A percentile compares a stretch with the other conserved stretches of the same genome.
phyloP scores from a whole-genome alignment of 2,797 vertebrate species.

The Thamnophis elegans region DNA sequence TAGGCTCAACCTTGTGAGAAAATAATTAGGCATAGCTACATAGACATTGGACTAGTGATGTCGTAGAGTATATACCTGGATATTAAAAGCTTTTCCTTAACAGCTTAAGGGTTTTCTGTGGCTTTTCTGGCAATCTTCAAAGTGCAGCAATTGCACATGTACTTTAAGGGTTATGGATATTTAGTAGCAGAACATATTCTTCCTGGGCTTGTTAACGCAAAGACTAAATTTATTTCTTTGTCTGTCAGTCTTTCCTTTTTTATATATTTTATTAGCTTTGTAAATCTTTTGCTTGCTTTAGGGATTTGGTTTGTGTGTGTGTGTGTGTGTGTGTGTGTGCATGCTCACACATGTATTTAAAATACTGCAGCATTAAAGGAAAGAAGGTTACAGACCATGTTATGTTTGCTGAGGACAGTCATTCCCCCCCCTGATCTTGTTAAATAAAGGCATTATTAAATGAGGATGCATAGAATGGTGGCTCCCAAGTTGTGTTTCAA shows the following conservation, averaged over 20 bases:
- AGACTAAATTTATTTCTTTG: neutral
- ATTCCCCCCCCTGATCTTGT: conserved; percentile 48
- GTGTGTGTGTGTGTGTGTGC: conserved; percentile 46
- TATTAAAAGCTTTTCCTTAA: conserved; percentile 41
- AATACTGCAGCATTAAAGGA: conserved; percentile 22
- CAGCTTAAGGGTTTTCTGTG: conserved; percentile 8
- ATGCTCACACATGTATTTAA: conserved; percentile 19
- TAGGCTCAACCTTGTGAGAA: conserved; percentile 68
- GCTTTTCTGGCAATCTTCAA: conserved; percentile 22
- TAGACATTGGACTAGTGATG: conserved; percentile 46
- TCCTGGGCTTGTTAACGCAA: conserved; percentile 15
- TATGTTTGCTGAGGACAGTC: conserved; percentile 42
- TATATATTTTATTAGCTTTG: conserved; percentile 23
- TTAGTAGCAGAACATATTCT: neutral
- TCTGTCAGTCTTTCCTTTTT: conserved; percentile 27
- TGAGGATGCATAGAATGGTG: conserved; percentile 52
- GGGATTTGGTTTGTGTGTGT: conserved; percentile 45
- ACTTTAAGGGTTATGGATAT: conserved; percentile 6
- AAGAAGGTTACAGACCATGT: conserved; percentile 39
- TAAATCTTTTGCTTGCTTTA: conserved; percentile 41
- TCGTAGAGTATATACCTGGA: conserved; percentile 43
- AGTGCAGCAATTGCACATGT: conserved; percentile 21
- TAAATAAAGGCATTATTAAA: conserved; percentile 61
- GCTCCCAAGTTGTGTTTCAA: conserved; percentile 66
- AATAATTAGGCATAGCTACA: conserved; percentile 57